These are phyloP conservation scores for Eriocheir sinensis DNA, from an alignment of 1,140 invertebrate genomes.

Conservation along the genomic window DNA sequence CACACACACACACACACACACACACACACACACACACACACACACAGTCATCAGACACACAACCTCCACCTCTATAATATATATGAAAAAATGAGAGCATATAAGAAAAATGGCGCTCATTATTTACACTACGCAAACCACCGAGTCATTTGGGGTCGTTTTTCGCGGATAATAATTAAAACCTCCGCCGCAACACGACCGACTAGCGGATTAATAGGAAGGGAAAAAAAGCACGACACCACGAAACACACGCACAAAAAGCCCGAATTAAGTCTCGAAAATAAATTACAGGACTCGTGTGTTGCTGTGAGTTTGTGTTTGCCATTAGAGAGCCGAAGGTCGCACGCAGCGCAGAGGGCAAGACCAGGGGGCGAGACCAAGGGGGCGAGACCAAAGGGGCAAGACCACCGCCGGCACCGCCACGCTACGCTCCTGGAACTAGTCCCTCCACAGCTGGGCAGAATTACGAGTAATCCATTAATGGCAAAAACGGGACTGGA, in stretches of 20 bases:
- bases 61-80: neutral
- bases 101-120: neutral
- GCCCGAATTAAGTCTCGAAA: neutral
- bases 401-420: no score
- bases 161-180: constrained; percentile 17
- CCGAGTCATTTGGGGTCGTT: neutral
- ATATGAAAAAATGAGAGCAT: neutral
- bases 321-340: neutral
- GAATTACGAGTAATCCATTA: constrained; percentile 45
- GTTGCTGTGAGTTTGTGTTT: neutral
- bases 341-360: neutral
- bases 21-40: no score
- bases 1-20: neutral
- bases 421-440: neutral
- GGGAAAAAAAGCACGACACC: no score
- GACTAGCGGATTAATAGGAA: no score
- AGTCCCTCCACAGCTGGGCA: neutral
- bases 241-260: neutral
- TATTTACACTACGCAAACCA: constrained; percentile 16
- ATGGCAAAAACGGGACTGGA: neutral
- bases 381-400: no score
- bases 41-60: no score
- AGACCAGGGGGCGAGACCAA: no score
- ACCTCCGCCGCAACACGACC: neutral
- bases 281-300: neutral